These are phyloP conservation scores for Cotesia chilonis DNA, from an alignment of 1,140 invertebrate genomes.

Conservation along the genomic window DNA sequence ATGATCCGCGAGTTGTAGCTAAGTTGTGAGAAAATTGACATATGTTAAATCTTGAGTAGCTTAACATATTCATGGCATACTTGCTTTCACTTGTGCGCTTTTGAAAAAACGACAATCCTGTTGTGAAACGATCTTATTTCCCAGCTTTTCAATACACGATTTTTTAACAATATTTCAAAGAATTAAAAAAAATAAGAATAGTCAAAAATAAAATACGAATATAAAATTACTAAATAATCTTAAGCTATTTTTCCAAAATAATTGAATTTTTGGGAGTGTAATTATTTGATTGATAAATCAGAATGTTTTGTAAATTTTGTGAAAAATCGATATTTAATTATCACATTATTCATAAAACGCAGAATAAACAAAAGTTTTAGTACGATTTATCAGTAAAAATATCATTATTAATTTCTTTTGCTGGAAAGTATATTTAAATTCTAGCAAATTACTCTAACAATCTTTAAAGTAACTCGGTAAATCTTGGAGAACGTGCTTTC, in stretches of 20 bases:
- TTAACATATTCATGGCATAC: slow-evolving; percentile 35
- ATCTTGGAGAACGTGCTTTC: neutral
- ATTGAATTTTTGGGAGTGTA: no score
- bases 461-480: neutral
- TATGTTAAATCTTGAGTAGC: slow-evolving; percentile 28
- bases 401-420: neutral
- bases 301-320: neutral
- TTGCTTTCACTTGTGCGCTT: slow-evolving; percentile 17
- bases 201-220: neutral
- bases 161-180: no score
- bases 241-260: no score
- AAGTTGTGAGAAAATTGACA: slow-evolving; percentile 11
- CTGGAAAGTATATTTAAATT: neutral
- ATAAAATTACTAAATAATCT: no score
- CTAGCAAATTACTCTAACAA: slow-evolving; percentile 8
- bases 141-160: no score
- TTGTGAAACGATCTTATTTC: neutral
- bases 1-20: neutral
- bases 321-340: neutral
- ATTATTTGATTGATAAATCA: no score
- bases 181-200: no score
- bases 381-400: no score
- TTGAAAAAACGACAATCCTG: slow-evolving; percentile 28
- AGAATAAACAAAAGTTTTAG: no score
- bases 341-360: neutral